A percentile compares a stretch with the other conserved stretches of the same genome.
Evolutionary conservation across 2,888 invertebrate species (phyloP).

Genomic region (Watsonalla binaria): DNA sequence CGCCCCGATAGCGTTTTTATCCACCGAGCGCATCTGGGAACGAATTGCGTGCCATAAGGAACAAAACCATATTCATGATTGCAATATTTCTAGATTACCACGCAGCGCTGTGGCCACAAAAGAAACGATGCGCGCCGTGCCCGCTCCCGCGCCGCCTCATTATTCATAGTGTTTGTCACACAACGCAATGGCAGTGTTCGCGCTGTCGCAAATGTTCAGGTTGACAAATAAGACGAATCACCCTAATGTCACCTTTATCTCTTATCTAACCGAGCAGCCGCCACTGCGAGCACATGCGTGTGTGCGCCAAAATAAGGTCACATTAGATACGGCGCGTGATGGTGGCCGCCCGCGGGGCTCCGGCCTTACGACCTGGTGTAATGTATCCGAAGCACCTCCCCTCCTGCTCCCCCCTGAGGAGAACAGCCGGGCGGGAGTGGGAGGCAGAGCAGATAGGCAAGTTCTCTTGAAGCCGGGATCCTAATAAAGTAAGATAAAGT

Average conservation of each 20-base stretch:
- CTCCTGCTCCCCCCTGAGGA: slow-evolving; percentile 5
- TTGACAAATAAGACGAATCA: slow-evolving; percentile 2
- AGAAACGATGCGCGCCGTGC: neutral
- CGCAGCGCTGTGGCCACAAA: neutral
- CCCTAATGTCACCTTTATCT: slow-evolving; percentile 1
- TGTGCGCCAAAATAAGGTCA: neutral
- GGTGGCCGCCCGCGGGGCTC: neutral
- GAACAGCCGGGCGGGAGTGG: neutral
- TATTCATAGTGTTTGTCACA: neutral
- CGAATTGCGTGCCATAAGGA: slow-evolving; percentile 18
- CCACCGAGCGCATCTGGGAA: slow-evolving; percentile 17
- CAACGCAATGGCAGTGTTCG: too few relatives aligned
- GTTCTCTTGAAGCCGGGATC: slow-evolving; percentile 9
- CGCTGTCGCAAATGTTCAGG: neutral
- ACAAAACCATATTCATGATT: neutral
- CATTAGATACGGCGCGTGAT: neutral
- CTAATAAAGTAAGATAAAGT: slow-evolving; percentile 28
- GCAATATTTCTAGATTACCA: slow-evolving; percentile 2
- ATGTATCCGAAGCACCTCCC: slow-evolving; percentile 15
- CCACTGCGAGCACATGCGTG: neutral
- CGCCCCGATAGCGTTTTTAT: slow-evolving; percentile 12
- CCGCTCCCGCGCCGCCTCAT: neutral
- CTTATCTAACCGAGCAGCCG: neutral
- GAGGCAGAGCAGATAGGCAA: neutral
- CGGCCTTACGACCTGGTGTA: slow-evolving; percentile 2